Conservation (phyloP, 2,797 vertebrate genomes). For the Lithobates pipiens region DNA sequence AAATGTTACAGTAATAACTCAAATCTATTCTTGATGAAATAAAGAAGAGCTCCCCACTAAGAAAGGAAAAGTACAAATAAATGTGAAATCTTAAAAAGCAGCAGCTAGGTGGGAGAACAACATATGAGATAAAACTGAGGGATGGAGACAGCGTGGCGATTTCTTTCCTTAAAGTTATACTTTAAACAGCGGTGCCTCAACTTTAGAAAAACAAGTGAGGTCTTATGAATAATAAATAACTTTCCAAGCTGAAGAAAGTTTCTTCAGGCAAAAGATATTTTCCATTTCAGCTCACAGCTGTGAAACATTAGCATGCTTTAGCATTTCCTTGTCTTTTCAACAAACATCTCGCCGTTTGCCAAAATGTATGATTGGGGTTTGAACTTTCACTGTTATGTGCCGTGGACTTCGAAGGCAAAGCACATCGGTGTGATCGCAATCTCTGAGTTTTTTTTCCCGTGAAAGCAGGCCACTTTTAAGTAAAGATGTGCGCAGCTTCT, state of each 20-base stretch:
- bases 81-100: background rate
- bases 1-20: too few relatives aligned
- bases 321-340: constrained; percentile 63
- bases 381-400: constrained; percentile 11
- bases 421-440: background rate
- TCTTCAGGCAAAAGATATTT: constrained; percentile 62
- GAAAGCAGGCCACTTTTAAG: background rate
- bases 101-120: background rate
- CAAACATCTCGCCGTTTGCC: constrained; percentile 44
- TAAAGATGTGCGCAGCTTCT: too few relatives aligned
- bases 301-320: constrained; percentile 66
- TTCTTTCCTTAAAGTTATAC: constrained; percentile 17
- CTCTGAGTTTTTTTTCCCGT: background rate
- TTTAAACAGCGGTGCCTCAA: constrained; percentile 48
- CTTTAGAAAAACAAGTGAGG: constrained; percentile 62
- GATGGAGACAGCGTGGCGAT: background rate
- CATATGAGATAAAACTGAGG: too few relatives aligned
- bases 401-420: background rate
- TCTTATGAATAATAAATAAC: constrained; percentile 67
- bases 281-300: constrained; percentile 66
- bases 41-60: too few relatives aligned
- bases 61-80: background rate
- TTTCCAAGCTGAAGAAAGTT: constrained; percentile 58
- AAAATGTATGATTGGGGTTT: constrained; percentile 44
- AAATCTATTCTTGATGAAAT: too few relatives aligned